These are phyloP conservation scores for Desoria tigrina DNA, from an alignment of 2,888 invertebrate species.

Conservation along the genomic window DNA sequence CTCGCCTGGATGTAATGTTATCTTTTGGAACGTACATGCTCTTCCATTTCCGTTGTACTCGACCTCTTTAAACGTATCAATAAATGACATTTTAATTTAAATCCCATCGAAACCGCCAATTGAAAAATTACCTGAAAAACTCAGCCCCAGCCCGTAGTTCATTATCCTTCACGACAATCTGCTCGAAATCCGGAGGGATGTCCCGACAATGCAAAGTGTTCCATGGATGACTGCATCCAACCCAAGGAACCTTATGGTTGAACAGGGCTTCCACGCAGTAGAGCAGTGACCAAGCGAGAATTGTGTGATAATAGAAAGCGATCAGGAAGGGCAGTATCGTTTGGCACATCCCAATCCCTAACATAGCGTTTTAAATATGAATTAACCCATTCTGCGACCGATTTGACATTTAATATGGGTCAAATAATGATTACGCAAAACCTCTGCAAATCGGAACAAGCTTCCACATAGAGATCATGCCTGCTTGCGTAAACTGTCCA, in stretches of 20 bases:
- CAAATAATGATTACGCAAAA: not conserved
- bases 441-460: slow-evolving; percentile 10
- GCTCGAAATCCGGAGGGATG: slow-evolving; percentile 14
- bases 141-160: slow-evolving; percentile 9
- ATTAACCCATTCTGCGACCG: too few species aligned
- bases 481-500: slow-evolving; percentile 5
- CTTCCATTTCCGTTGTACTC: slow-evolving; percentile 11
- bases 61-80: slow-evolving; percentile 3
- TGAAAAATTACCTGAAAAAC: not conserved
- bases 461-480: slow-evolving; percentile 5
- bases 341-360: slow-evolving; percentile 3
- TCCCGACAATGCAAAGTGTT: slow-evolving; percentile 2
- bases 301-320: slow-evolving; percentile 2
- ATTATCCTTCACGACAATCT: not conserved
- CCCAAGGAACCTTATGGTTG: not conserved
- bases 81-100: slow-evolving; percentile 2
- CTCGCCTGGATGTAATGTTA: too few species aligned
- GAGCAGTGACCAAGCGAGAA: not conserved
- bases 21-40: not conserved
- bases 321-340: not conserved
- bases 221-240: not conserved
- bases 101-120: not conserved
- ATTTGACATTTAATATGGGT: not conserved
- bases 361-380: not conserved
- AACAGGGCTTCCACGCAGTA: not conserved